Evolutionary conservation across 2,113 vertebrate genomes (phyloP).

Genomic region (Ictalurus furcatus): DNA sequence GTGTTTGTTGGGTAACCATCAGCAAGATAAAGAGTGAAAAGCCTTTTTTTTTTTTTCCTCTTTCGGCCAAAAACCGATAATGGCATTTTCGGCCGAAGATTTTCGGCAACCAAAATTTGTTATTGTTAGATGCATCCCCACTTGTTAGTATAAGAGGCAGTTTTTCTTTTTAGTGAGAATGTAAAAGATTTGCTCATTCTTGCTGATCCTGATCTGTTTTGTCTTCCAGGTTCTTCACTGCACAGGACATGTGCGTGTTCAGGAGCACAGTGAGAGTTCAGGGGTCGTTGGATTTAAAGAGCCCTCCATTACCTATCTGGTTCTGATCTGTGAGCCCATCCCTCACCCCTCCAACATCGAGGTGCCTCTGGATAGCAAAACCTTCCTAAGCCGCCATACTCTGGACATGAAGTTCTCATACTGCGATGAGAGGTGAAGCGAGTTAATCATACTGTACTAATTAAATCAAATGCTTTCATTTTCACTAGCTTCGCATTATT

Average conservation of each 20-base stretch:
- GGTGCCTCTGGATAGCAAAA: constrained; percentile 97
- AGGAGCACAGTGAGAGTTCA: constrained; percentile 73
- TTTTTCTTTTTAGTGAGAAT: neutral
- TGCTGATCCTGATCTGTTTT: neutral
- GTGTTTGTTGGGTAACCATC: too few relatives aligned
- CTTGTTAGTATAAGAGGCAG: neutral
- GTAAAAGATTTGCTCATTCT: neutral
- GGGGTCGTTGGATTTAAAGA: constrained; percentile 82
- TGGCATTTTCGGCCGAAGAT: too few relatives aligned
- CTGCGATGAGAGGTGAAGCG: constrained; percentile 91
- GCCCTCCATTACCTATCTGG: constrained; percentile 87
- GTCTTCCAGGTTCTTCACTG: constrained; percentile 89
- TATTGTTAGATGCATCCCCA: too few relatives aligned
- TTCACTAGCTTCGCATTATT: neutral
- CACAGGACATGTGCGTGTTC: constrained; percentile 87
- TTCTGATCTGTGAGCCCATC: constrained; percentile 96
- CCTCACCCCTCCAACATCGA: constrained; percentile 98
- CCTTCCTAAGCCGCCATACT: constrained; percentile 97
- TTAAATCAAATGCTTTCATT: neutral
- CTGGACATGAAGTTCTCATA: constrained; percentile 99
- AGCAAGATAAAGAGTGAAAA: too few relatives aligned
- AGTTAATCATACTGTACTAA: neutral
- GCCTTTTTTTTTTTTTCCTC: too few relatives aligned
- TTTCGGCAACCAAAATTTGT: too few relatives aligned
- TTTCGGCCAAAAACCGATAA: too few relatives aligned